phyloP scores from a whole-genome alignment of 2,888 invertebrate species.

The Metalampra italica region DNA sequence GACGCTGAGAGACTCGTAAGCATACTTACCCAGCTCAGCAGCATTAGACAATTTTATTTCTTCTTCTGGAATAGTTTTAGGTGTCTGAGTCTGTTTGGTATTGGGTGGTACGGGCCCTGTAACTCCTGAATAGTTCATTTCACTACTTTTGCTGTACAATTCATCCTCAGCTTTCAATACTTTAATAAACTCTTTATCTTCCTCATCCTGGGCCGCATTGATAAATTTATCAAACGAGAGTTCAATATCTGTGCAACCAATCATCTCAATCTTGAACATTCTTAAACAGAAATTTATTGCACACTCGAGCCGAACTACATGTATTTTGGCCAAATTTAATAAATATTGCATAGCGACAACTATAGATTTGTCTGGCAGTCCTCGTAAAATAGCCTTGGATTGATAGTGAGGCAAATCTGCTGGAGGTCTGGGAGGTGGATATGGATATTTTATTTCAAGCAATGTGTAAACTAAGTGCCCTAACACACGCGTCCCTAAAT shows the following conservation, averaged over 20 bases:
- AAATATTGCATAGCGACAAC: conserved; percentile 58
- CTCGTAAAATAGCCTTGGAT: conserved; percentile 61
- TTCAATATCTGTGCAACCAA: conserved; percentile 70
- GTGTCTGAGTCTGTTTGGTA: conserved; percentile 79
- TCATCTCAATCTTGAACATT: conserved; percentile 73
- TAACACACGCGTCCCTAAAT: conserved; percentile 61
- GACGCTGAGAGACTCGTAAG: conserved; percentile 70
- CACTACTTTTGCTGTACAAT: conserved; percentile 37
- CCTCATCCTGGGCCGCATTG: conserved; percentile 39
- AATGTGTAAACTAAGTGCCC: conserved; percentile 76
- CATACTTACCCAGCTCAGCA: conserved; percentile 77
- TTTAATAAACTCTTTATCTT: conserved; percentile 52
- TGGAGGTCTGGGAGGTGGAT: conserved; percentile 44
- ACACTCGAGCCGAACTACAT: conserved; percentile 62
- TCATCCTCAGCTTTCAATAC: conserved; percentile 56
- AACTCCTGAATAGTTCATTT: conserved; percentile 32
- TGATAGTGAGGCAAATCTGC: conserved; percentile 54
- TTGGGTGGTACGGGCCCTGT: conserved; percentile 45
- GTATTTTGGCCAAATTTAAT: conserved; percentile 55
- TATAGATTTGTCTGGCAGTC: conserved; percentile 58
- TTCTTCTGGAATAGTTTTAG: conserved; percentile 78
- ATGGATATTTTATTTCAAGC: conserved; percentile 68
- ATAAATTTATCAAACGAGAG: conserved; percentile 57
- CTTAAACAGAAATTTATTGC: conserved; percentile 79
- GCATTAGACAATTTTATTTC: conserved; percentile 67